Evolutionary conservation across 2,113 vertebrate species (phyloP).

Genomic region (Dissostichus mawsoni): DNA sequence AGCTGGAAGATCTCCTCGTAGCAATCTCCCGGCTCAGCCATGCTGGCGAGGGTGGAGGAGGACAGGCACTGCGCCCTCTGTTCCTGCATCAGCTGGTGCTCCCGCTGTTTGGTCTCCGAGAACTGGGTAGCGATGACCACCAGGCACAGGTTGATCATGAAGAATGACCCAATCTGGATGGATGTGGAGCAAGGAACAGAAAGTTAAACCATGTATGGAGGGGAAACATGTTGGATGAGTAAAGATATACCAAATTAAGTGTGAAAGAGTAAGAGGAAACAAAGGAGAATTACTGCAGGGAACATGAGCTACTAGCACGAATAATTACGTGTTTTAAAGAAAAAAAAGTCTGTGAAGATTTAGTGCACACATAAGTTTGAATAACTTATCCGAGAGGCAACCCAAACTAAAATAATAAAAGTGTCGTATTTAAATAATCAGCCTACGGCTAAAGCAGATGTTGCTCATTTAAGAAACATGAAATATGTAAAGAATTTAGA

Average conservation of each 20-base stretch:
- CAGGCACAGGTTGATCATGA: slow-evolving; percentile 97
- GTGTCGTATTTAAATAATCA: slow-evolving; percentile 31
- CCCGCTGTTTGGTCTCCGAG: slow-evolving; percentile 98
- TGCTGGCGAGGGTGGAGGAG: slow-evolving; percentile 96
- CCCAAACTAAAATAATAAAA: slow-evolving; percentile 1
- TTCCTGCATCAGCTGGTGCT: slow-evolving; percentile 99
- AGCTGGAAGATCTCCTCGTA: slow-evolving; percentile 99
- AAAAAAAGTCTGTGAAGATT: background rate
- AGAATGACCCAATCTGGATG: slow-evolving; percentile 90
- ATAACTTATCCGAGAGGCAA: background rate
- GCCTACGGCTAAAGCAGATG: slow-evolving; percentile 30
- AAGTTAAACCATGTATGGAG: slow-evolving; percentile 1
- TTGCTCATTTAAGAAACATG: slow-evolving; percentile 43
- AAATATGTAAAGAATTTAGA: background rate
- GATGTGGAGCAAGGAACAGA: background rate
- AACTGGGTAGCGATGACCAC: slow-evolving; percentile 99
- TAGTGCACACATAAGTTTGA: slow-evolving; percentile 12
- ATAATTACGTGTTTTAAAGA: background rate
- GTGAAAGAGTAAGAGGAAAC: background rate
- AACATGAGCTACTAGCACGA: slow-evolving; percentile 1
- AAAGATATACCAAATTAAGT: background rate
- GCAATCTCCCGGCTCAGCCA: slow-evolving; percentile 95
- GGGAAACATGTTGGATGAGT: background rate
- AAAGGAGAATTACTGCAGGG: slow-evolving; percentile 12
- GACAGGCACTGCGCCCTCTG: slow-evolving; percentile 95